Percentiles rank a stretch among this genome's conserved stretches.
These are phyloP conservation scores for Steinernema khuongi DNA, from an alignment of 1,140 invertebrate species.

Conservation along the genomic window DNA sequence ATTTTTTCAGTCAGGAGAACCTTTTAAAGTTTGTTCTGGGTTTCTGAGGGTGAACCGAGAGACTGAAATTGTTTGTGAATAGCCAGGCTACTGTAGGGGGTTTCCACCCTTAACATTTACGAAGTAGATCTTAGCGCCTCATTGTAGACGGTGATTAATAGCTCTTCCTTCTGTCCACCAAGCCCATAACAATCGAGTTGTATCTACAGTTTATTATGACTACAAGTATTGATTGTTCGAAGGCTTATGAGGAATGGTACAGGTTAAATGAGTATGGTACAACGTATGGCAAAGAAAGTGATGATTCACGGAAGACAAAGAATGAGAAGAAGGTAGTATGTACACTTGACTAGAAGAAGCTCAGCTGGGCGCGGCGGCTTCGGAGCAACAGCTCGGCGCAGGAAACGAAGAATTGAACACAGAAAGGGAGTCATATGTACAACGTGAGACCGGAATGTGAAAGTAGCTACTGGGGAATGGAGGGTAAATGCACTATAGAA, in stretches of 20 bases:
- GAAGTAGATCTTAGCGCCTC: too few relatives aligned
- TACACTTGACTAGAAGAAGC: constrained; percentile 9
- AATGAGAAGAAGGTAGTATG: neutral
- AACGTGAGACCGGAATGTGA: constrained; percentile 12
- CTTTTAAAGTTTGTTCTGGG: too few relatives aligned
- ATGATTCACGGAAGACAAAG: constrained; percentile 8
- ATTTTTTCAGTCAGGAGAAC: too few relatives aligned
- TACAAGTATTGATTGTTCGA: too few relatives aligned
- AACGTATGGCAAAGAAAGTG: neutral
- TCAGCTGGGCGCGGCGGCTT: neutral
- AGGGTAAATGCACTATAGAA: neutral
- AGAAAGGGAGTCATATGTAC: neutral
- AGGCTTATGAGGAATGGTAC: too few relatives aligned
- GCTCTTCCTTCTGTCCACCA: too few relatives aligned
- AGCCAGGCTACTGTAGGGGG: too few relatives aligned
- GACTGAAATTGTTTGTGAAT: too few relatives aligned
- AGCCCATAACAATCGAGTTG: neutral
- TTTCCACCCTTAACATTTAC: too few relatives aligned
- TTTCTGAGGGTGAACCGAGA: too few relatives aligned
- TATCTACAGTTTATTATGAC: too few relatives aligned
- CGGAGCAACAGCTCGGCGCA: neutral
- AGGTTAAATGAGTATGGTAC: neutral
- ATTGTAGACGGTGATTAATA: too few relatives aligned
- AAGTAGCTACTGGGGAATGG: neutral
- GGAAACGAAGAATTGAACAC: neutral